Base-by-base conservation (phyloP, 2,888 invertebrate species). In the Sinhomidia bicolor region DNA sequence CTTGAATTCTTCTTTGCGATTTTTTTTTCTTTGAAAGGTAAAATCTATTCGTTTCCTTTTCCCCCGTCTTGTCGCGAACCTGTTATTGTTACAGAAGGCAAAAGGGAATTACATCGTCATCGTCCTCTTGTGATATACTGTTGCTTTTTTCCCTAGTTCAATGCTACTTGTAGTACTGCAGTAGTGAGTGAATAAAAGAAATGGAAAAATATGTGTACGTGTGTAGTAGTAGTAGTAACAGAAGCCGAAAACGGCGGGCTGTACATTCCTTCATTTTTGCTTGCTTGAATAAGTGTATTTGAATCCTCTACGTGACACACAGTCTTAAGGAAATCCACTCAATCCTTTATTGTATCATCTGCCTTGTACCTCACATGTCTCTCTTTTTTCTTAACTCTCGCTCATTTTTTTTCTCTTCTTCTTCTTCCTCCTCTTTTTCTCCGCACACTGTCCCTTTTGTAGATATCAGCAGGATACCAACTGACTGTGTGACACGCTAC, bases 261-360 rank as follows among this genome's bases (percentile, higher is more conserved):
- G 68, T 76, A 29, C 54, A 51, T 65, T 76, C 74, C 60, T 78
- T 20, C 17, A 36, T 41, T 79, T n/a, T 23, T 41, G 26, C 62
- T 80, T 81, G 81, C 65, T 81, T 80, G 20, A 79, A 57, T 65
- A 62, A 81, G 47, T 12, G 65, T 65, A 5, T 41, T 60, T 65
- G 65, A 81, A 62, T 81, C 44, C 29, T 23, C 26, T 29, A 65
- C 9, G 65, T 65, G 62, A 81, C n/a, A n/a, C n/a, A n/a, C 60
- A 65, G 62, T 44, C 54, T 74, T 54, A 23, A 68, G 79, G 36
- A 71, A 79, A 85, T 80, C 85, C 85, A 79, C 79, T 41, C 51
- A 79, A 85, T 85, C 85, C 71, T 85, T 85, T 80, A 79, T 79
- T 79, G 54, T 79, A 78, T 85, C 78, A 85, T 85, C 85, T 78